phyloP scores from a whole-genome alignment of 2,888 invertebrate genomes.

The Andricus quercusramuli region DNA sequence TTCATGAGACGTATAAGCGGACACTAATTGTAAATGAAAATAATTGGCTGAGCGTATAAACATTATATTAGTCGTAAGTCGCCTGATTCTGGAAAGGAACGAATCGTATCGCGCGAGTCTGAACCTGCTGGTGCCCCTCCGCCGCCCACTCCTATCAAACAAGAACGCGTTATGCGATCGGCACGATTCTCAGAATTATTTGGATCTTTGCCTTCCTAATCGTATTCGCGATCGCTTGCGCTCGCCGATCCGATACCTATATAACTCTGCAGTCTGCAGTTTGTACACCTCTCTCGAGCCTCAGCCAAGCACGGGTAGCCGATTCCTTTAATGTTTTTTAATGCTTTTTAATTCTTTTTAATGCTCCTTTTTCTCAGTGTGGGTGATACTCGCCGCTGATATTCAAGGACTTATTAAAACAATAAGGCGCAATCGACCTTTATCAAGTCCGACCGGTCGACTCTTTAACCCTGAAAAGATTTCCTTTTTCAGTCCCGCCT shows the following conservation, averaged over 20 bases:
- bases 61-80: no score
- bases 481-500: constrained; percentile 9
- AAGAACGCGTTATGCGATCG: constrained; percentile 33
- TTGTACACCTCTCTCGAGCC: constrained; percentile 23
- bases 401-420: constrained; percentile 65
- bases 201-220: constrained; percentile 62
- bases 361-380: constrained; percentile 45
- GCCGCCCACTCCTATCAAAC: constrained; percentile 8
- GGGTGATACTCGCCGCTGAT: constrained; percentile 50
- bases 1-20: no score
- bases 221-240: constrained; percentile 59
- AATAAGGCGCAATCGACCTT: constrained; percentile 65
- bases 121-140: no score
- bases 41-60: no score
- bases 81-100: no score
- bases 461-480: constrained; percentile 17
- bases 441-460: constrained; percentile 42
- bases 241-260: constrained; percentile 44
- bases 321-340: constrained; percentile 32
- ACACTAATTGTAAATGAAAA: no score
- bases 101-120: no score
- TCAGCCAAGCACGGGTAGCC: constrained; percentile 36
- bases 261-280: constrained; percentile 44
- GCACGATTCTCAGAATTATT: constrained; percentile 62
- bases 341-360: constrained; percentile 24